Percentiles rank a stretch among this genome's conserved stretches.
Evolutionary conservation across 1,140 invertebrate genomes (phyloP).

Genomic region (Marisa cornuarietis): DNA sequence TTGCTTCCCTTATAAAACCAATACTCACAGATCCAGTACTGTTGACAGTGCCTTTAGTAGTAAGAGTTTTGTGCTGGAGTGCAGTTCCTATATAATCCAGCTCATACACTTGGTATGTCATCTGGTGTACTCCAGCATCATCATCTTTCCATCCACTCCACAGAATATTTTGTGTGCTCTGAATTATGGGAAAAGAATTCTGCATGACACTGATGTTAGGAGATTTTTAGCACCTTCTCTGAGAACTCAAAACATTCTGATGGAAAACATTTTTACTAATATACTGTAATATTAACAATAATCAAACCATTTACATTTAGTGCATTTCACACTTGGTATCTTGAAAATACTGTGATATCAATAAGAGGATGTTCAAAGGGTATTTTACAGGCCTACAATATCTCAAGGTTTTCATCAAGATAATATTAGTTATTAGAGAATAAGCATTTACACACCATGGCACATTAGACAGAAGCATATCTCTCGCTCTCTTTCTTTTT

Average conservation of each 20-base stretch:
- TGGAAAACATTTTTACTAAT: no score
- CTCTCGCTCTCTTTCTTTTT: no score
- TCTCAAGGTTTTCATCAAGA: no score
- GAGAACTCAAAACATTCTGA: background rate
- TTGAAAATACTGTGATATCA: no score
- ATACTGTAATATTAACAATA: background rate
- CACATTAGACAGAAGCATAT: no score
- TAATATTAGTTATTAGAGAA: background rate
- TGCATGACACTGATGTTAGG: background rate
- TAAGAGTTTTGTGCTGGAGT: background rate
- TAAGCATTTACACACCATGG: no score
- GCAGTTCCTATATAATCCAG: background rate
- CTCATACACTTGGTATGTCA: constrained; percentile 26
- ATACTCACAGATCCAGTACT: constrained; percentile 1
- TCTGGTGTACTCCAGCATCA: constrained; percentile 24
- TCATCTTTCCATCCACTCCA: constrained; percentile 43
- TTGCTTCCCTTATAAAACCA: background rate
- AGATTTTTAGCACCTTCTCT: background rate
- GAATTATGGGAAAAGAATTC: constrained; percentile 8
- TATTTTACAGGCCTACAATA: background rate
- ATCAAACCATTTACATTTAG: no score
- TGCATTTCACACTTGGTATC: no score
- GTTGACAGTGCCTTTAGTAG: background rate
- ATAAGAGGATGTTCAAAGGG: no score
- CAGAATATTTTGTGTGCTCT: constrained; percentile 4